Percentiles rank a stretch among this genome's conserved stretches.
These are phyloP conservation scores for Corythornis madagascariensis DNA, from an alignment of 2,113 vertebrate species.

Conservation along the genomic window DNA sequence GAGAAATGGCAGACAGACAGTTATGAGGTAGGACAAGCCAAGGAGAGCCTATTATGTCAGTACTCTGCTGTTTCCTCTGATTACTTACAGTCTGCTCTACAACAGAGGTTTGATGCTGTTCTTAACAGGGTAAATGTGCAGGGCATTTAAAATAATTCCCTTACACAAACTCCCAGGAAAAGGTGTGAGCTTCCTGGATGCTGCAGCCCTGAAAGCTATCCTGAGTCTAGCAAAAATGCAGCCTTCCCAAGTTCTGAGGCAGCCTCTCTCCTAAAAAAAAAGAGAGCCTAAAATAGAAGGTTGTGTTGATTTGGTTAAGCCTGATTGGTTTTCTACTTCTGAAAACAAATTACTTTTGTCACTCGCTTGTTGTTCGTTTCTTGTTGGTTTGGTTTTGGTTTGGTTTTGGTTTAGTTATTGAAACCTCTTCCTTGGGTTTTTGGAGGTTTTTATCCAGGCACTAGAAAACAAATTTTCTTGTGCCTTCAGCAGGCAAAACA, in stretches of 20 bases:
- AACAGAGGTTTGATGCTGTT: not conserved
- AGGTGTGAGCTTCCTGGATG: not conserved
- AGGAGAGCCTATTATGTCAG: not conserved
- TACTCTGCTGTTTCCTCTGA: not conserved
- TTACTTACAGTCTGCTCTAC: not conserved
- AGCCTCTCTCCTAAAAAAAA: not conserved
- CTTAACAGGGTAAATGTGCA: too few species aligned
- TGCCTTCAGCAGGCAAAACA: constrained; percentile 1
- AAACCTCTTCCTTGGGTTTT: not conserved
- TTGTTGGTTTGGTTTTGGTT: too few species aligned
- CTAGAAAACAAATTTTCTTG: not conserved
- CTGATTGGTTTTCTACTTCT: not conserved
- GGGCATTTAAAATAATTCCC: not conserved
- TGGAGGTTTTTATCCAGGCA: not conserved
- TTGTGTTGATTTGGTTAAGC: not conserved
- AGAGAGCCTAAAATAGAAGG: not conserved
- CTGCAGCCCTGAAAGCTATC: not conserved
- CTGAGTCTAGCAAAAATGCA: not conserved
- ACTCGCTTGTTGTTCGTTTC: too few species aligned
- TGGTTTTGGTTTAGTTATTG: not conserved
- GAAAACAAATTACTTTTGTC: not conserved
- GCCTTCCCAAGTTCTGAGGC: not conserved
- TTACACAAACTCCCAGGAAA: not conserved
- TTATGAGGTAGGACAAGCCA: constrained; percentile 6
- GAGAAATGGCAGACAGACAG: constrained; percentile 4